Base-by-base conservation (phyloP, 2,888 invertebrate species). In the Malthinus seriepunctatus region DNA sequence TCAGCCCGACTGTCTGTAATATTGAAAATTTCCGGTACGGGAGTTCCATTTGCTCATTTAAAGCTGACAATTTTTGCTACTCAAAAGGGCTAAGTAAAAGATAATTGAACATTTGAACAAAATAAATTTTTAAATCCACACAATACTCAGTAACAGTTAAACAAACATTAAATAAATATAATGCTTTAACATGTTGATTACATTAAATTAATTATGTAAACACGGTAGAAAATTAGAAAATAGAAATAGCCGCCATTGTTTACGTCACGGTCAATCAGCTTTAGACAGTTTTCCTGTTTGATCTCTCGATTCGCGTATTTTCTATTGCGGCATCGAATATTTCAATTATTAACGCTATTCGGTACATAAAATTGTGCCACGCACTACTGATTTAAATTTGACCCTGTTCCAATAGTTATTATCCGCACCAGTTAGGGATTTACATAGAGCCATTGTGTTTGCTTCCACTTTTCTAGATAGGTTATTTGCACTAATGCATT, bases 321-420 rank as follows among this genome's bases (percentile, higher is more conserved):
- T 42, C 54, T 56, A 52, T 53, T 45, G 51, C 62, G 60, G 57
- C 65, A 63, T 62, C 62, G 59, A 63, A 64, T 67, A 67, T 66
- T 67, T 69, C 69, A 66, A 69, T 69, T 69, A 69, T 67, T 64
- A 65, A 65, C 66, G 66, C 66, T 63, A 63, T 63, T 62, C 60
- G 66, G 60, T 59, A 65, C 63, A 62, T 67, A 63, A 63, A 65
- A 62, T 62, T 60, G 46, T 51, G 56, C 56, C 60, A 62, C 63
- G 65, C 66, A 52, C 63, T 62, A 56, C 59, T 56, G 60, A 56
- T 60, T 56, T 56, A 56, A 51, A 51, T 51, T 60, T 45, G 34
- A 51, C 51, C 39, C 37, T 51, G 51, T 51, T 59, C 45, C 38
- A 33, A 59, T 55, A 47, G 57, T 42, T 52, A 53, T 58, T 58